Evolutionary conservation across 1,140 invertebrate genomes (phyloP), one percentile per base, ranked within the genome.

Genomic region (Lamellibrachia luymesi): DNA sequence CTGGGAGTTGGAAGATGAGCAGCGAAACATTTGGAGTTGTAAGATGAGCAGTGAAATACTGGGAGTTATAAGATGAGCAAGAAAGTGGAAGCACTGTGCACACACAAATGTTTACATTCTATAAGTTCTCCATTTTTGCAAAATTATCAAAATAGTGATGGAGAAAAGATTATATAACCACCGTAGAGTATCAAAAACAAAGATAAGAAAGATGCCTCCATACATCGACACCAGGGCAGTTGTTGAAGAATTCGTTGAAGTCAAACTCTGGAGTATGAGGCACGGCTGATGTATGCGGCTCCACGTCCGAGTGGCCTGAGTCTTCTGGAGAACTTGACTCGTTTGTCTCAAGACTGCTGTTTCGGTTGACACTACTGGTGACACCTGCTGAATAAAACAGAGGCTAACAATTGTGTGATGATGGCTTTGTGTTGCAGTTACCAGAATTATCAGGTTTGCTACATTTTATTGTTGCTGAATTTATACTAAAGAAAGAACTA

Each of bases 181-280:
- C 52, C 52, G 13, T 56, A 56, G 52, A 56, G 38, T 38, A 56
- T 13, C 52, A 80, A 8, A 80, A 80, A 80, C 2, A 80, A 8
- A 80, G 2, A 22, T 80, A 80, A 80, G 17, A 80, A 8, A 80
- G 2, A 22, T 80, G 64, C 2, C 25, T 80, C 13, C 64, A 22
- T 80, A 80, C 64, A 22, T 80, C 64, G 64, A 80, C 94, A 97
- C 97, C 94, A 80, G 64, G 64, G 25, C 64, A 80, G 64, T 80
- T 80, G 64, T 98, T 97, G 27, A 98, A 96, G 94, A 98, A 97
- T 51, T 97, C 97, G 94, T 98, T 97, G 93, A 98, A 97, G 96
- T 97, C 97, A 96, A 98, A 98, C 91, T 97, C 97, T 64, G 93
- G 92, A 90, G 51, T 90, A 49, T 51, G 93, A 22, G 64, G 64